These are phyloP conservation scores for Oncorhynchus kisutch DNA, from an alignment of 2,113 vertebrate genomes.

Conservation along the genomic window DNA sequence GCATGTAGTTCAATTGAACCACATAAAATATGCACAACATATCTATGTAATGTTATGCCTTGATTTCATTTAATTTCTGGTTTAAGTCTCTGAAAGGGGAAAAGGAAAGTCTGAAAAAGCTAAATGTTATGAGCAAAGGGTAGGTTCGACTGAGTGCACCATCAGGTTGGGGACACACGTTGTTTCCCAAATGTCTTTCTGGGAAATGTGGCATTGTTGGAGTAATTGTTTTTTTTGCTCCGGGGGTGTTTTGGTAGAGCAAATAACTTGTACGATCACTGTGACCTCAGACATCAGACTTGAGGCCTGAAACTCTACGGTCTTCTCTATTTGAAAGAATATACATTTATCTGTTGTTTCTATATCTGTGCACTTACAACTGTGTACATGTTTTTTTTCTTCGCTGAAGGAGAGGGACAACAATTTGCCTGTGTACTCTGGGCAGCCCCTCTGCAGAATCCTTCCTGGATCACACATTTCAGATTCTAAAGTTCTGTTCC, in stretches of 20 bases:
- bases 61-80: background rate
- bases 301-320: background rate
- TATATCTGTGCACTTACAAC: too few species aligned
- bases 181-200: conserved; percentile 44
- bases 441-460: too few species aligned
- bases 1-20: too few species aligned
- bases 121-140: background rate
- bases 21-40: too few species aligned
- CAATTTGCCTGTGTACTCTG: too few species aligned
- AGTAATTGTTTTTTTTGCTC: conserved; percentile 42
- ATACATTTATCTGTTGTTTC: too few species aligned
- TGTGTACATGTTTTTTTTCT: too few species aligned
- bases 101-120: background rate
- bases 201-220: conserved; percentile 40
- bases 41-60: background rate
- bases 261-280: conserved; percentile 15
- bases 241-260: background rate
- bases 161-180: conserved; percentile 22
- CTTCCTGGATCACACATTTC: too few species aligned
- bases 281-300: conserved; percentile 10
- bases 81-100: background rate
- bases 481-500: too few species aligned
- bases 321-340: too few species aligned
- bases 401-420: too few species aligned
- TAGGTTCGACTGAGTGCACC: background rate